A percentile compares a stretch with the other conserved stretches of the same genome.
These are phyloP conservation scores for Sclerurus mexicanus DNA, from an alignment of 2,113 vertebrate genomes.

Conservation along the genomic window DNA sequence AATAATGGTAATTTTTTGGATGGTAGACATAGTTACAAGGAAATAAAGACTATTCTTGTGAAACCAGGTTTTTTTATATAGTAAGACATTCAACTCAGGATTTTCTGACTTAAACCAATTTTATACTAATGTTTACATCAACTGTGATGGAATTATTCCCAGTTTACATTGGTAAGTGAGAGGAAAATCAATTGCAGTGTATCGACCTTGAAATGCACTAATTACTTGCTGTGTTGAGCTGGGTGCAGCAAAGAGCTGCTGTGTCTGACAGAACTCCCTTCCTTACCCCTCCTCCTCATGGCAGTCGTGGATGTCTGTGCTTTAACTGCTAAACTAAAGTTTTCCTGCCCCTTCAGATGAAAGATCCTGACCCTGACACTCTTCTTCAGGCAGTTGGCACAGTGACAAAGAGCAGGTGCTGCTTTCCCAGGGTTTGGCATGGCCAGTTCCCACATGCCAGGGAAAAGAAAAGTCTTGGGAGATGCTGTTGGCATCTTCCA, in stretches of 20 bases:
- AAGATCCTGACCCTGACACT: neutral
- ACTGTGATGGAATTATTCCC: slow-evolving; percentile 9
- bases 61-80: neutral
- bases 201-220: neutral
- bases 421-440: neutral
- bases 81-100: neutral
- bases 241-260: neutral
- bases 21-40: neutral
- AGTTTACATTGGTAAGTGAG: neutral
- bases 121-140: slow-evolving; percentile 15
- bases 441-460: neutral
- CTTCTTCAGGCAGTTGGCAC: neutral
- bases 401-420: neutral
- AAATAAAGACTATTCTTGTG: neutral
- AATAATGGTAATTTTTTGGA: neutral
- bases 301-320: neutral
- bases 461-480: neutral
- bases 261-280: neutral
- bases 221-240: neutral
- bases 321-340: neutral
- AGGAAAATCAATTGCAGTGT: neutral
- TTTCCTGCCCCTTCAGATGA: neutral
- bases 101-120: neutral
- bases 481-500: neutral
- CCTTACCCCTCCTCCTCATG: neutral